Evolutionary conservation across 2,888 invertebrate species (phyloP), one percentile per base, ranked within the genome.

Genomic region (Bellardia bayeri): DNA sequence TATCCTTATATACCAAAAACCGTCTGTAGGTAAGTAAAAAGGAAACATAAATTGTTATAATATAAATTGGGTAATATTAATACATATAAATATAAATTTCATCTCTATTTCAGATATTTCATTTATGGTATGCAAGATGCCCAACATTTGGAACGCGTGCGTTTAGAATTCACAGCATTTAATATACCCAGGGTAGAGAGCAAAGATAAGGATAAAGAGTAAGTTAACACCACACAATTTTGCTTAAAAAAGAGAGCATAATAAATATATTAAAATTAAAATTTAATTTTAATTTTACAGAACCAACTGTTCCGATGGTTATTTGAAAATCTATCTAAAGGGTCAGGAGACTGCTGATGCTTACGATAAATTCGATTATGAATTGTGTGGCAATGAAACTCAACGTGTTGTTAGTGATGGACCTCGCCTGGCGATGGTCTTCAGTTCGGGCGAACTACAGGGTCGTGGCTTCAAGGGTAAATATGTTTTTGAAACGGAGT

Each of bases 91-190:
- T 37, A 37, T 37, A 37, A 37, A 37, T 37, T 45, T 13, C 8
- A 45, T 13, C 11, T 45, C 13, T 33, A 49, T 40, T 51, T 1
- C 45, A 95, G 95, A 95, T 99, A 99, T 95, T 99, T 98, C 95
- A 97, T 99, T 94, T 99, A 99, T 94, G 99, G 99, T 91, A 97
- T 99, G 96, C 98, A 99, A 95, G 99, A 99, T 94, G 96, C 97
- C 89, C 98, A 99, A 94, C 97, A 98, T 94, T 95, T 99, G 93
- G 99, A 99, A 94, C 96, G 98, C 92, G 98, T 99, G 89, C 96
- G 97, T 90, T 95, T 99, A 90, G 96, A 97, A 92, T 99, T 99
- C 94, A 95, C 96, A 89, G 96, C 96, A 93, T 98, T 99, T 94
- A 97, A 97, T 93, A 98, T 99, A 94, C 97, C 98, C 75, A 97